Conservation (phyloP, 1,140 invertebrate species). For the Steinernema khuongi region DNA sequence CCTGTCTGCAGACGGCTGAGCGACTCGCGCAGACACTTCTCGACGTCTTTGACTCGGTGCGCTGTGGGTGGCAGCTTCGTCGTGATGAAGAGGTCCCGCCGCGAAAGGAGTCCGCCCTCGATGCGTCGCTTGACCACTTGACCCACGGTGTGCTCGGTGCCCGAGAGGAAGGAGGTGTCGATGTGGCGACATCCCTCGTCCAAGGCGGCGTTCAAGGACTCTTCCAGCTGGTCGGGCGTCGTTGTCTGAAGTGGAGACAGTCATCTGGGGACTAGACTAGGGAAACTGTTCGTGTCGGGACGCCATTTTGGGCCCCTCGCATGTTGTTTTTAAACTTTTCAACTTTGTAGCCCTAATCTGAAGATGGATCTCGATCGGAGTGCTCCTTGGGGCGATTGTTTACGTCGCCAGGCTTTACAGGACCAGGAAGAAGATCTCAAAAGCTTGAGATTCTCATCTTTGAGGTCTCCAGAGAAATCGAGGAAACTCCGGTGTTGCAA, state of each 20-base stretch:
- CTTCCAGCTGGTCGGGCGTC: not conserved
- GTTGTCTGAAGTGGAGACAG: not conserved
- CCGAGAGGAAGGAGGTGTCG: not conserved
- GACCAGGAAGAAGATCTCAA: too few species aligned
- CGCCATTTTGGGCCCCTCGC: not conserved
- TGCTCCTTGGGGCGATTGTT: too few species aligned
- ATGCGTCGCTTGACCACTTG: constrained; percentile 68
- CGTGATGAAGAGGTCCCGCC: constrained; percentile 75
- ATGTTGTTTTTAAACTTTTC: too few species aligned
- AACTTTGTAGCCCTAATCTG: too few species aligned
- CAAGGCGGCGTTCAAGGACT: not conserved
- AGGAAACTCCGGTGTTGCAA: too few species aligned
- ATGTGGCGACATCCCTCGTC: not conserved
- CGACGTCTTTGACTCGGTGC: constrained; percentile 66
- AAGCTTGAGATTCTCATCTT: too few species aligned
- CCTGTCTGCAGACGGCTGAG: constrained; percentile 58
- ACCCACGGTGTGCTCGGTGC: not conserved
- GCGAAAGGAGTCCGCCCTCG: constrained; percentile 67
- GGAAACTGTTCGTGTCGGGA: not conserved
- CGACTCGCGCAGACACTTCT: constrained; percentile 70
- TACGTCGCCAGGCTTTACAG: too few species aligned
- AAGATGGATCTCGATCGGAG: too few species aligned
- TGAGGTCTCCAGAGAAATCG: too few species aligned
- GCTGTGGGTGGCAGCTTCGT: constrained; percentile 66
- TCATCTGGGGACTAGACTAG: not conserved